These are phyloP conservation scores for Cryptus viduatorius DNA, from an alignment of 2,888 invertebrate genomes.

Conservation along the genomic window DNA sequence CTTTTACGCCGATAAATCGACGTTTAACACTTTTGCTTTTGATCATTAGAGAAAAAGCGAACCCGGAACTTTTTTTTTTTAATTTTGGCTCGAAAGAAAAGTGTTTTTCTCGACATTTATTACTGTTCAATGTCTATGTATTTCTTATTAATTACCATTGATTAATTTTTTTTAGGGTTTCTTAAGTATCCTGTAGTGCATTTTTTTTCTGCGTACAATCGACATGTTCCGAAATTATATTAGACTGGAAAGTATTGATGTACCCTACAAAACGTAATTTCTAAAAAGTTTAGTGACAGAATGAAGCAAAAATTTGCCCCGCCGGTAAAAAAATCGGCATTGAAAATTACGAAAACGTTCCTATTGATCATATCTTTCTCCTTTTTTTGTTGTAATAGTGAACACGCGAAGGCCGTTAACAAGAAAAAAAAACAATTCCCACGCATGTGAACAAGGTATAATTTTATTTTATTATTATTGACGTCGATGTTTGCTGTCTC, in stretches of 20 bases:
- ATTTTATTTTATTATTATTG: neutral
- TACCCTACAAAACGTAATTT: neutral
- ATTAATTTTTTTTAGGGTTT: neutral
- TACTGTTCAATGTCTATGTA: neutral
- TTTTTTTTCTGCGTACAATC: too few relatives aligned
- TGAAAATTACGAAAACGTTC: too few relatives aligned
- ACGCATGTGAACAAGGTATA: constrained; percentile 4
- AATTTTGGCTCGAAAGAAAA: too few relatives aligned
- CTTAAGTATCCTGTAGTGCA: neutral
- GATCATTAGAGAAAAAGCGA: too few relatives aligned
- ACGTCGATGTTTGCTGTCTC: neutral
- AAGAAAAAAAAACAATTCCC: neutral
- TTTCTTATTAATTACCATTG: neutral
- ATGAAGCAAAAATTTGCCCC: too few relatives aligned
- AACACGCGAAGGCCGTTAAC: neutral
- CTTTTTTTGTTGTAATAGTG: too few relatives aligned
- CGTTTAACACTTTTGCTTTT: too few relatives aligned
- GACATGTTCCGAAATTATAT: neutral
- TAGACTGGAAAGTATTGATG: neutral
- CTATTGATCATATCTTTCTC: too few relatives aligned
- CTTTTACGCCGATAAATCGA: too few relatives aligned
- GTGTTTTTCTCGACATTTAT: neutral
- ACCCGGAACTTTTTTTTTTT: too few relatives aligned
- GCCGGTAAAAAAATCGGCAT: too few relatives aligned
- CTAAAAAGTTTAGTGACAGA: too few relatives aligned